phyloP scores from a whole-genome alignment of 2,113 vertebrate species.

The Gracilinanus agilis region DNA sequence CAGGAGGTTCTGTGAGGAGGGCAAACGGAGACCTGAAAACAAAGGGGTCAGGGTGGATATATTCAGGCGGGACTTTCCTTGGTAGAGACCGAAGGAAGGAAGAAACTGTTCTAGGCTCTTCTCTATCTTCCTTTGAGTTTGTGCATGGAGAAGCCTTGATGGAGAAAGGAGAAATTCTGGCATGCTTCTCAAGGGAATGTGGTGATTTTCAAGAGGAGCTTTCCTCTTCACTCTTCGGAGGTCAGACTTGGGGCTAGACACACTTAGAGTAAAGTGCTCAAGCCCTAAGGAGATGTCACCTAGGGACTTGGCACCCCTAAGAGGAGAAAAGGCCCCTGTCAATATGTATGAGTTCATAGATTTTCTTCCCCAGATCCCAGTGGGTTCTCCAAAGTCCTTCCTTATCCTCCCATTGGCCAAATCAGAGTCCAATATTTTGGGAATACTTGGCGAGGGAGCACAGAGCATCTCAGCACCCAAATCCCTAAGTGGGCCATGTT shows the following conservation, averaged over 20 bases:
- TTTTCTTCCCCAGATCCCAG: constrained; percentile 13
- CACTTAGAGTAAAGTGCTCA: constrained; percentile 37
- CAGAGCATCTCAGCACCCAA: constrained; percentile 54
- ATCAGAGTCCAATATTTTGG: constrained; percentile 37
- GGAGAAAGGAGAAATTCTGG: background rate
- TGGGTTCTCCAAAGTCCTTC: constrained; percentile 48
- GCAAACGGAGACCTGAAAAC: constrained; percentile 44
- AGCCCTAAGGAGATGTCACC: constrained; percentile 34
- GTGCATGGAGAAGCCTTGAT: background rate
- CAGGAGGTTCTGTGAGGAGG: constrained; percentile 42
- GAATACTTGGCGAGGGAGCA: constrained; percentile 62
- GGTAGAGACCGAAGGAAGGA: constrained; percentile 20
- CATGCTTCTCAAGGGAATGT: background rate
- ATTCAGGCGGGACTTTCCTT: constrained; percentile 49
- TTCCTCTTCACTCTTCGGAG: constrained; percentile 28
- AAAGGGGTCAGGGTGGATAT: constrained; percentile 37
- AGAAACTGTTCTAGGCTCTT: background rate
- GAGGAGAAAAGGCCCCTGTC: background rate
- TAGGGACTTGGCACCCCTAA: constrained; percentile 55
- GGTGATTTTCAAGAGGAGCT: constrained; percentile 38
- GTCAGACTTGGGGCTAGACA: constrained; percentile 22
- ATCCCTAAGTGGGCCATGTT: constrained; percentile 79
- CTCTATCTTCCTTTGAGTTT: constrained; percentile 2
- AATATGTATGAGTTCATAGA: constrained; percentile 5
- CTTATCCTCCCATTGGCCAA: constrained; percentile 24